Conservation (phyloP, 2,888 invertebrate genomes). For the Ceramica pisi region DNA sequence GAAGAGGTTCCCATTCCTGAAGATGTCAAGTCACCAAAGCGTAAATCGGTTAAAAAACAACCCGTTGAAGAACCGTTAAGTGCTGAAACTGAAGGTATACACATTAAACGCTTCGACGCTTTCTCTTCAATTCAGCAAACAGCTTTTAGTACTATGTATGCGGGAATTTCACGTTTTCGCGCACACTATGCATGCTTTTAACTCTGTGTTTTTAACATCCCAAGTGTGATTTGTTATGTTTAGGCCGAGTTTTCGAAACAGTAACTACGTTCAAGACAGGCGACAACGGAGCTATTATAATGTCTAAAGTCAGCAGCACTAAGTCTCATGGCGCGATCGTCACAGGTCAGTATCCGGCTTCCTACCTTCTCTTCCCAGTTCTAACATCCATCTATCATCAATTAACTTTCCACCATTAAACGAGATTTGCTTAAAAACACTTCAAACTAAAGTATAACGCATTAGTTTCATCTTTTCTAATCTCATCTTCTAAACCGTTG, state of each 20-base stretch:
- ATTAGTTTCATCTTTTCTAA: constrained; percentile 73
- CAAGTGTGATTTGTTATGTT: constrained; percentile 89
- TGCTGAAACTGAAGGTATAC: constrained; percentile 90
- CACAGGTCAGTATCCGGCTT: constrained; percentile 91
- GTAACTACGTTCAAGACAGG: constrained; percentile 90
- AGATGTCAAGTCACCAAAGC: constrained; percentile 81
- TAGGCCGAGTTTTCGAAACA: constrained; percentile 90
- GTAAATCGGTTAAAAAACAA: constrained; percentile 86
- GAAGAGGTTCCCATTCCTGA: constrained; percentile 83
- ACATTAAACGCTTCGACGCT: constrained; percentile 81
- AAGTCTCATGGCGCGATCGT: constrained; percentile 92
- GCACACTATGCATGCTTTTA: constrained; percentile 86
- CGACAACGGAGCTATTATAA: constrained; percentile 86
- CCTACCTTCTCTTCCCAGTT: constrained; percentile 79
- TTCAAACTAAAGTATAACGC: constrained; percentile 72
- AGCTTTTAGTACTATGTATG: constrained; percentile 80
- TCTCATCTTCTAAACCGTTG: constrained; percentile 61
- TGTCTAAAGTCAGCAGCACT: constrained; percentile 91
- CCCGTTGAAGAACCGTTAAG: constrained; percentile 86
- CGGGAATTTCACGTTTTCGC: constrained; percentile 80
- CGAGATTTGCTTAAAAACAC: constrained; percentile 50
- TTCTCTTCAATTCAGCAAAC: constrained; percentile 81
- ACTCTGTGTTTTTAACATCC: constrained; percentile 86
- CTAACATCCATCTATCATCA: constrained; percentile 68
- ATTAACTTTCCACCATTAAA: constrained; percentile 48